Conservation (phyloP, 2,113 vertebrate genomes). For the Menidia beryllina region DNA sequence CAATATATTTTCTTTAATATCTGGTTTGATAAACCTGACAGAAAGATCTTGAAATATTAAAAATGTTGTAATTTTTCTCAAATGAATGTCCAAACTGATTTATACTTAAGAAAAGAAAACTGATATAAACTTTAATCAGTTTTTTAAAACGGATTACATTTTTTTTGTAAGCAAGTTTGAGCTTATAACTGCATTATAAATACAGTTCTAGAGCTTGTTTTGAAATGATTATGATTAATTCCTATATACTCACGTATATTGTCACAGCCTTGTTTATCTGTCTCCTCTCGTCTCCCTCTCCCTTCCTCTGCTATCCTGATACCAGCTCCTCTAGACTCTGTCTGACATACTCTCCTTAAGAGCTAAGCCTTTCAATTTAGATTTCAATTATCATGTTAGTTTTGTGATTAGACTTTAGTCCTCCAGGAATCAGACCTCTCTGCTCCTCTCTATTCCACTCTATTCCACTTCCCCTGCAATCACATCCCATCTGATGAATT, state of each 20-base stretch:
- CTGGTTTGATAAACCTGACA: no score
- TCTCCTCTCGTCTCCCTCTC: constrained; percentile 36
- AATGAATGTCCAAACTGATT: no score
- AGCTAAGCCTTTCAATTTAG: constrained; percentile 84
- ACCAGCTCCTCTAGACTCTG: constrained; percentile 49
- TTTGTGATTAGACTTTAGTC: constrained; percentile 86
- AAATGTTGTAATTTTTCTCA: no score
- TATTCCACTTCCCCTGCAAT: constrained; percentile 84
- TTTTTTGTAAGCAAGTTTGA: background rate
- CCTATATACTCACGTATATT: constrained; percentile 1
- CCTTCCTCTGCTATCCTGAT: constrained; percentile 34
- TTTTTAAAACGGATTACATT: no score
- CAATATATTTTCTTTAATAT: no score
- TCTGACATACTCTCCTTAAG: constrained; percentile 73
- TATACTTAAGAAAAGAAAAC: no score
- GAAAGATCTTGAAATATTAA: no score
- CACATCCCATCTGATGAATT: constrained; percentile 87
- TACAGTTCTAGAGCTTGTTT: constrained; percentile 5
- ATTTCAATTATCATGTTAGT: constrained; percentile 88
- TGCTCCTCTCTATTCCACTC: constrained; percentile 77
- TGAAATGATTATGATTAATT: background rate
- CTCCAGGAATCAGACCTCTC: constrained; percentile 84
- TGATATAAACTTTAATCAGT: no score
- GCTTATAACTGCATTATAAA: constrained; percentile 1
- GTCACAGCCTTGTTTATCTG: constrained; percentile 26